A percentile compares a stretch with the other conserved stretches of the same genome.
phyloP scores from a whole-genome alignment of 2,113 vertebrate species.

The Typhlomys cinereus region DNA sequence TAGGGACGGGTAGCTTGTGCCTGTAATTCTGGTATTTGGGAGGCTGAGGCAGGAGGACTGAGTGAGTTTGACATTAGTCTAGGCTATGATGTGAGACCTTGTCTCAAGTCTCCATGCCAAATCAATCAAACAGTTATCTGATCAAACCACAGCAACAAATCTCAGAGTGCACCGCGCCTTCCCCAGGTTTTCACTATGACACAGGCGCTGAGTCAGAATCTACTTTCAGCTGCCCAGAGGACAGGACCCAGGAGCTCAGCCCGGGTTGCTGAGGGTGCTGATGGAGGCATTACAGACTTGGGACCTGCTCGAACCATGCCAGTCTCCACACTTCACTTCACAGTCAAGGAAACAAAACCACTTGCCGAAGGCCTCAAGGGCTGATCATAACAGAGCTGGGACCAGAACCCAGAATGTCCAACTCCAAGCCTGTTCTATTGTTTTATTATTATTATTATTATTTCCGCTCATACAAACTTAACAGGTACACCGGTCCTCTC shows the following conservation, averaged over 20 bases:
- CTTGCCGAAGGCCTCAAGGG: background rate
- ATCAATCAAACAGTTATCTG: too few relatives aligned
- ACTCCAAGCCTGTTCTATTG: background rate
- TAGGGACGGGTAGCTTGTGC: background rate
- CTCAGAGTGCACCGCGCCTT: background rate
- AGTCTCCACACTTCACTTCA: slow-evolving; percentile 21
- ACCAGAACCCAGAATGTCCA: background rate
- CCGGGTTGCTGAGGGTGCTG: background rate
- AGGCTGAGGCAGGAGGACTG: background rate
- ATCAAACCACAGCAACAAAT: too few relatives aligned
- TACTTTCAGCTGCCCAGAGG: background rate
- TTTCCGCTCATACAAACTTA: too few relatives aligned
- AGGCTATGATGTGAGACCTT: background rate
- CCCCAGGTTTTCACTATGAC: background rate
- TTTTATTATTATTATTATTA: too few relatives aligned
- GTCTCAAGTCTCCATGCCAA: background rate
- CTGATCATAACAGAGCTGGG: background rate
- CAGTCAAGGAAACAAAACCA: background rate
- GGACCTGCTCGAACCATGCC: background rate
- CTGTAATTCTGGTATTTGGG: background rate
- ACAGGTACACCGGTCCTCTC: too few relatives aligned
- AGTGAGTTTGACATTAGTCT: background rate
- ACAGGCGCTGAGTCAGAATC: background rate
- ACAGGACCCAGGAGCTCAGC: background rate
- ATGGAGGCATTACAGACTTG: background rate